Base-by-base conservation (phyloP, 2,797 vertebrate genomes). In the Pangasius mekongensis region DNA sequence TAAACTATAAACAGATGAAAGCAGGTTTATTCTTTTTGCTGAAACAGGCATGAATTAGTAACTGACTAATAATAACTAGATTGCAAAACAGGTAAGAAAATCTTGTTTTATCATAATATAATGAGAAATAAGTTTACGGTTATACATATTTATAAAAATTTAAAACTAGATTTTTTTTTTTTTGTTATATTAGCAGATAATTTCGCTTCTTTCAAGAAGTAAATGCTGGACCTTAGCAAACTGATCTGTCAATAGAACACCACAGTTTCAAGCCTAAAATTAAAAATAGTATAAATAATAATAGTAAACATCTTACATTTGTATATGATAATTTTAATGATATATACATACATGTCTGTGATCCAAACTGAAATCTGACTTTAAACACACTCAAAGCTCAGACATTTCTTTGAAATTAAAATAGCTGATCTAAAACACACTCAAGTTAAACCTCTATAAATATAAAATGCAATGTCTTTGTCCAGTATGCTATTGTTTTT, bases 1-100 rank as follows among this genome's bases (percentile, higher is more conserved):
- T 39, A 69, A 88, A 80, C 71, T 43, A 36, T 1, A 39, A 56
- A 74, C 16, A 67, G 27, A 30, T 36, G n/a, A 85, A 27, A 85
- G 74, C 24, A 43, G 16, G 20, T 66, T 87, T 69, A 39, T 27
- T 71, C 20, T 54, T 20, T 33, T 52, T 20, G 16, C 69, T 60
- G 13, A 60, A 76, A 66, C 39, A 66, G 14, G 0, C 33, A 7
- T 24, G 33, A 4, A 27, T 22, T 58, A 36, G 1, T 39, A 39
- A 39, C 18, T 39, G 78, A 22, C 30, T 7, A 30, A 3, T 3
- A 39, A 39, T 39, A 39, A 39, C 39, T 39, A 39, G 39, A 39
- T 3, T 56, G 76, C 9, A 80, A 36, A 36, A 43, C 36, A 20
- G 22, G 18, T 18, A 18, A 18, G 10, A 27, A 1, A 4, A 8